Conservation (phyloP, 30 jellyfish, hydroid and myxozoan genomes). For the Hydractinia echinata region DNA sequence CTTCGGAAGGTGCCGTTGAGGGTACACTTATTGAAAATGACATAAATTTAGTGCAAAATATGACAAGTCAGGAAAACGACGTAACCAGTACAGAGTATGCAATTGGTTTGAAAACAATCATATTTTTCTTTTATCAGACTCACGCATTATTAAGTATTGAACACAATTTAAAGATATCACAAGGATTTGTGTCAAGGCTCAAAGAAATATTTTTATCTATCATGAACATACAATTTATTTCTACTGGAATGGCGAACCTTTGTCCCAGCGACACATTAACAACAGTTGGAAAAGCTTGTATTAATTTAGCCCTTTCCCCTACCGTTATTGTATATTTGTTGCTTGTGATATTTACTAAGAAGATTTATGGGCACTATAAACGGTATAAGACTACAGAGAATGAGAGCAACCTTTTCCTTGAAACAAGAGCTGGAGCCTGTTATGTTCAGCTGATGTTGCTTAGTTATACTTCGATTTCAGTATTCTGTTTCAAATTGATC, state of each 20-base stretch:
- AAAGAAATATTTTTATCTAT: not conserved
- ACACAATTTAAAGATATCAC: not conserved
- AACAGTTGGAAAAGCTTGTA: not conserved
- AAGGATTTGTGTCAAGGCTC: not conserved
- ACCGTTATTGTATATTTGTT: too few relatives aligned
- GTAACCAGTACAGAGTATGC: not conserved
- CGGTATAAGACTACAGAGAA: not conserved
- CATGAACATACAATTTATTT: constrained; percentile 4
- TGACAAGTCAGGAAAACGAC: too few relatives aligned
- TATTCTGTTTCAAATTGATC: constrained; percentile 8
- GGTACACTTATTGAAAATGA: too few relatives aligned
- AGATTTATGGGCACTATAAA: too few relatives aligned
- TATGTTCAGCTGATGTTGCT: constrained; percentile 27
- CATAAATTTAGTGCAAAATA: too few relatives aligned
- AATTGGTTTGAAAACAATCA: constrained; percentile 27
- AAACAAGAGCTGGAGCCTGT: not conserved
- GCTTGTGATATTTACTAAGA: too few relatives aligned
- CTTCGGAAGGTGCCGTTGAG: too few relatives aligned
- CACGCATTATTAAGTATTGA: constrained; percentile 16
- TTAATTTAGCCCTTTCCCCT: not conserved
- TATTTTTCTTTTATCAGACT: constrained; percentile 42
- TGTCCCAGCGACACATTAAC: not conserved
- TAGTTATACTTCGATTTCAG: constrained; percentile 19
- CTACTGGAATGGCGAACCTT: not conserved
- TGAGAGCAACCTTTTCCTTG: not conserved